Base-by-base conservation (phyloP, 2,797 vertebrate species). In the Sardinella longiceps region DNA sequence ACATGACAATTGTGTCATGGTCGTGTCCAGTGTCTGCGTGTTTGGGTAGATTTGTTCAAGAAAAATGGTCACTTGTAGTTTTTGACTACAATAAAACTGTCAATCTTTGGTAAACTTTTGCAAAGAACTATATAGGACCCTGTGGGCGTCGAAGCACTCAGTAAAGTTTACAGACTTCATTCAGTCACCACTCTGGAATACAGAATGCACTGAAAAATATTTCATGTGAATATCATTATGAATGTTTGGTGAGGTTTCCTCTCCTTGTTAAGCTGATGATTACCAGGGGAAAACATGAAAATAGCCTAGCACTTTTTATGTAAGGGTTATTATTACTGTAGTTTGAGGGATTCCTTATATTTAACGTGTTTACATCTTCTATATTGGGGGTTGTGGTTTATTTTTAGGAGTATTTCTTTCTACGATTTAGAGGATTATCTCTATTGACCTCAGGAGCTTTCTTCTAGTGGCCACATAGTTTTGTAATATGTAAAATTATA, bases 281-380 rank as follows among this genome's bases (percentile, higher is more conserved):
- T 60, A 9, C 2, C 1, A 74, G 33, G 30, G 0, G 18, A 39
- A 74, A 37, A 20, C 15, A 20, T 18, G 7, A 74, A 74, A 74
- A 74, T 74, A 74, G 66, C 51, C 51, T 18, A 74, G 30, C n/a
- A 25, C 28, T 66, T 66, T 66, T 11, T 66, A 30, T 66, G 56
- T 60, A 25, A 60, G 56, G 56, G 56, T 60, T 60, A 60, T 60
- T 60, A 60, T 60, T 60, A n/a, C 56, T 74, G 66, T 74, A 39
- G 15, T 39, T 74, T 74, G n/a, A 10, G 23, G 56, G n/a, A 25
- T 60, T 60, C 56, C n/a, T 74, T 39, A 37, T 20, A 7, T 74
- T 74, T 25, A 6, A 60, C 56, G 6, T 74, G 33, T 74, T 74
- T 74, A 74, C 66, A 39, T 14, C 15, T 74, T 18, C 33, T 18